Evolutionary conservation across 2,797 vertebrate species (phyloP).

Genomic region (Periparus ater): DNA sequence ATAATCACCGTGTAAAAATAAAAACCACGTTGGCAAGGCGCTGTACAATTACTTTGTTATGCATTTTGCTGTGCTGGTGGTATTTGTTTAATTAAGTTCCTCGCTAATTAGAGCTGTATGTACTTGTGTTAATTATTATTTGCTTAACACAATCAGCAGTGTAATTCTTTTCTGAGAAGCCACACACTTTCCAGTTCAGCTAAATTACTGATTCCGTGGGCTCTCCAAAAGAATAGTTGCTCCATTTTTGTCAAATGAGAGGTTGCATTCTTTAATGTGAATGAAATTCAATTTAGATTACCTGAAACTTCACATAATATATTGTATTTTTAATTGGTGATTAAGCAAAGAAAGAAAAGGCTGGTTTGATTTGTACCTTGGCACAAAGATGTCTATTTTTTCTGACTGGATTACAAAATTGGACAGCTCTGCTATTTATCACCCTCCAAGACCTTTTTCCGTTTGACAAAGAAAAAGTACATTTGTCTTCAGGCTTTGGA

Average conservation of each 20-base stretch:
- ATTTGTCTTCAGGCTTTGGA: neutral
- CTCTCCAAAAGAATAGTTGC: conserved; percentile 58
- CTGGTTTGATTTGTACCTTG: neutral
- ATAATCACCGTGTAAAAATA: conserved; percentile 39
- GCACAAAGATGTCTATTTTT: neutral
- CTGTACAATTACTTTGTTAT: conserved; percentile 69
- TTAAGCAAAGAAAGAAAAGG: neutral
- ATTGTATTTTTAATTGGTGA: conserved; percentile 44
- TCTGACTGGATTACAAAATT: neutral
- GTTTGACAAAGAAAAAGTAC: neutral
- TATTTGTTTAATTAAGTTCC: conserved; percentile 80
- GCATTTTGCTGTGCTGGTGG: conserved; percentile 70
- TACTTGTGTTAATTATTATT: conserved; percentile 80
- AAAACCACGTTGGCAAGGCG: conserved; percentile 38
- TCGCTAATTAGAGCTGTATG: conserved; percentile 78
- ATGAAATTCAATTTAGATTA: conserved; percentile 34
- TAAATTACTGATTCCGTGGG: conserved; percentile 51
- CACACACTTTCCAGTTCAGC: conserved; percentile 53
- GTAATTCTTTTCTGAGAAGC: conserved; percentile 73
- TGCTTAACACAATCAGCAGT: conserved; percentile 74
- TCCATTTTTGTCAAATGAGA: conserved; percentile 53
- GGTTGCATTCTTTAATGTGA: conserved; percentile 31
- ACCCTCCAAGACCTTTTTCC: conserved; percentile 7
- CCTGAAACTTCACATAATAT: conserved; percentile 8
- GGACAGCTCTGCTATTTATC: conserved; percentile 10